phyloP scores from a whole-genome alignment of 2,888 invertebrate genomes.

The Hoplodrina ambigua region DNA sequence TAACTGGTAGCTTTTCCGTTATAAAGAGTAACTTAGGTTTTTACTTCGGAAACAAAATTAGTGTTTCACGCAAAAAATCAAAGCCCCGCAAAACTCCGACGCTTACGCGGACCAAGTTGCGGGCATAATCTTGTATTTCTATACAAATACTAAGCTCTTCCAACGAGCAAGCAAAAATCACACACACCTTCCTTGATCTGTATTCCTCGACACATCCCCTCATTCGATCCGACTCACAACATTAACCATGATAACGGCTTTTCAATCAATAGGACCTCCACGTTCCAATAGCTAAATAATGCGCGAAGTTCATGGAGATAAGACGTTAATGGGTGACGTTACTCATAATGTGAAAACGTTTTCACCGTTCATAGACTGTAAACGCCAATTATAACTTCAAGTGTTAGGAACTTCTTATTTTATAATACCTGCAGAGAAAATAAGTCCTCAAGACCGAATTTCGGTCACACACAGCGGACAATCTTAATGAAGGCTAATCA shows the following conservation, averaged over 20 bases:
- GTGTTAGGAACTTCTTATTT: too few relatives aligned
- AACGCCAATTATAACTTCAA: conserved; percentile 9
- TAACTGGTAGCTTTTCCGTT: too few relatives aligned
- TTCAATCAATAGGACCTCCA: conserved; percentile 21
- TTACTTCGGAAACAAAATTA: too few relatives aligned
- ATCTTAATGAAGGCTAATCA: too few relatives aligned
- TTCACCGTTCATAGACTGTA: conserved; percentile 1
- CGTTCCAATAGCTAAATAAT: conserved; percentile 29
- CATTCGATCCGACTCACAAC: conserved; percentile 3
- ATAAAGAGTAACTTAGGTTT: too few relatives aligned
- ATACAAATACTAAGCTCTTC: neutral
- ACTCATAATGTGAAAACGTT: conserved; percentile 39
- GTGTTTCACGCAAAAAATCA: too few relatives aligned
- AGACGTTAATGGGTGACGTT: conserved; percentile 33
- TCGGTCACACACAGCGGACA: too few relatives aligned
- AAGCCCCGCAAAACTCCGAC: too few relatives aligned
- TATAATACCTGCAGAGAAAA: too few relatives aligned
- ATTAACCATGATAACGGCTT: conserved; percentile 19
- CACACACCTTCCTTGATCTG: neutral
- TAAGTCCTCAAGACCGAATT: too few relatives aligned
- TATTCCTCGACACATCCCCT: neutral
- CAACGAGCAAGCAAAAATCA: too few relatives aligned
- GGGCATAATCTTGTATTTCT: neutral
- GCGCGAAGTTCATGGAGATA: conserved; percentile 43
- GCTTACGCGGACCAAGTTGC: too few relatives aligned